Percentiles rank a stretch among this genome's conserved stretches.
phyloP scores from a whole-genome alignment of 2,797 vertebrate genomes.

The Tokudaia muenninki region DNA sequence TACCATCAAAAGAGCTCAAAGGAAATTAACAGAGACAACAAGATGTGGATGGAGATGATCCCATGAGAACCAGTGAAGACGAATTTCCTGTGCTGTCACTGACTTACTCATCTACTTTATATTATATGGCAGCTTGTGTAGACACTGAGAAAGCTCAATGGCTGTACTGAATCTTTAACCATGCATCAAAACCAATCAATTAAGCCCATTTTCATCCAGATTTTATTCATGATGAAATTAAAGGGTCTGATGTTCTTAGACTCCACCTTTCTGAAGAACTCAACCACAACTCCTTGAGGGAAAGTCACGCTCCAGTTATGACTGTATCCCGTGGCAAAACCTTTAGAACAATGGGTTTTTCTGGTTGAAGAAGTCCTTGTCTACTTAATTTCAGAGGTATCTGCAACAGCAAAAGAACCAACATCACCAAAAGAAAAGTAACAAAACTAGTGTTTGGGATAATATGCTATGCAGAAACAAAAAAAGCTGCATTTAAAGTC shows the following conservation, averaged over 20 bases:
- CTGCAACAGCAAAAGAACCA: neutral
- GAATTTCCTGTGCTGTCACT: neutral
- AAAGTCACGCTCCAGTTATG: neutral
- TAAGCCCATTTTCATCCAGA: neutral
- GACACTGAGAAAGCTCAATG: neutral
- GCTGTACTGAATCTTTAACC: neutral
- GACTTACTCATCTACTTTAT: neutral
- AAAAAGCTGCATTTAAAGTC: no score
- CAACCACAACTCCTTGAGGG: neutral
- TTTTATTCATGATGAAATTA: conserved; percentile 1
- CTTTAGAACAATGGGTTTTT: conserved; percentile 62
- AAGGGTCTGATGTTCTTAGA: neutral
- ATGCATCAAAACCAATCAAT: neutral
- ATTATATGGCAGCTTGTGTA: neutral
- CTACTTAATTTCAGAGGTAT: conserved; percentile 20
- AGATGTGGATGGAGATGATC: neutral
- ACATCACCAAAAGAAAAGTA: neutral
- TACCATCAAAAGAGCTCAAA: neutral
- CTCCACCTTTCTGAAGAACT: neutral
- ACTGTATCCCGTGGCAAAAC: neutral
- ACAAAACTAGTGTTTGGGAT: no score
- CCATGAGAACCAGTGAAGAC: neutral
- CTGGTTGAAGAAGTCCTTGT: neutral
- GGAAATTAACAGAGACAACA: neutral
- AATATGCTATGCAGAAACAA: neutral